Base-by-base conservation (phyloP, 2,113 vertebrate species). In the Australoheros scitulus region DNA sequence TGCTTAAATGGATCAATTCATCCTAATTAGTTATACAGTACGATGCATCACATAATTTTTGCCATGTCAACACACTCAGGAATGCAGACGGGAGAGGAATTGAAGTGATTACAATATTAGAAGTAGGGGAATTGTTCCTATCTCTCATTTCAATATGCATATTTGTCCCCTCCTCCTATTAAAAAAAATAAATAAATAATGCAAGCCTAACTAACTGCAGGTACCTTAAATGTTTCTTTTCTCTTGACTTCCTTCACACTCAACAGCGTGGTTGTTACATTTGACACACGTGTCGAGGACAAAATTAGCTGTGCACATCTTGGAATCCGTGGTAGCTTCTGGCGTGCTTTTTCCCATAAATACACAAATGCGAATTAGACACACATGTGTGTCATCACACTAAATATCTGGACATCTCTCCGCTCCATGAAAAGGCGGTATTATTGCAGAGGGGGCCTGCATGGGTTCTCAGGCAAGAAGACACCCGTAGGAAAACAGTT, bases 1-100 rank as follows among this genome's bases (percentile, higher is more conserved):
- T 82, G 93, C 91, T 95, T 93, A 94, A 94, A 94, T 76, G 86
- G 92, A 95, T 95, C 93, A 94, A 93, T 95, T 94, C 85, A 85
- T 92, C 91, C 87, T 91, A 94, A 94, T 95, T 95, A 95, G 94
- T 92, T 92, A 92, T 91, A 94, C 90, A 88, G 90, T 81, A 72
- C 60, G 75, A 93, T 90, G 91, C 92, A 91, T 93, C 90, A 89
- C 85, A 11, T 59, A 55, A 80, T 89, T 92, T 92, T 89, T 65
- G 56, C 89, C 74, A 8, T 93, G 93, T 95, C 92, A 94, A 95
- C 93, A 94, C 93, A 91, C 92, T 92, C 86, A 82, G 87, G 85
- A 92, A 92, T 75, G 87, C 81, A 76, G 88, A 84, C 81, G 68
- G 83, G 80, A 82, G 84, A 91, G 76, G 56, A 87, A 93, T 89